Percentiles rank a stretch among this genome's conserved stretches.
Evolutionary conservation across 23 tunicate species (phyloP).

Genomic region (Trididemnum nubilum): DNA sequence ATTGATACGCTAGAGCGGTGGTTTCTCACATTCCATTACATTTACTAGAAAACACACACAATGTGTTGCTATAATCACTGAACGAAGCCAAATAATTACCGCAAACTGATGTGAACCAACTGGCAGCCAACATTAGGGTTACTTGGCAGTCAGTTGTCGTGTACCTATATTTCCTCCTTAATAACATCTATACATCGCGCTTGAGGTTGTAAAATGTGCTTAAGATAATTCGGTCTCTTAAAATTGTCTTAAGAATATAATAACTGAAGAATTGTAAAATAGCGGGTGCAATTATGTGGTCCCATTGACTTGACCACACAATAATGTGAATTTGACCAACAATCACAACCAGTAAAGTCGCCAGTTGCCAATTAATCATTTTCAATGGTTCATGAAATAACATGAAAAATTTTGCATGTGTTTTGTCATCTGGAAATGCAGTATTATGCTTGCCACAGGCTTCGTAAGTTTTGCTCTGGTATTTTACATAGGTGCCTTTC

Average conservation of each 20-base stretch:
- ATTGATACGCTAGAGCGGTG: no score
- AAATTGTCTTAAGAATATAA: conserved; percentile 55
- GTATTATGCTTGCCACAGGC: conserved; percentile 62
- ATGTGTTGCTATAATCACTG: no score
- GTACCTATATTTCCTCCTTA: no score
- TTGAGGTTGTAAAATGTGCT: conserved; percentile 12
- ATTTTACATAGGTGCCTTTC: conserved; percentile 20
- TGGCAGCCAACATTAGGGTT: no score
- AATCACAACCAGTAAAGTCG: conserved; percentile 35
- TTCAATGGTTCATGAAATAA: conserved; percentile 57
- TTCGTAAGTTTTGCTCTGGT: conserved; percentile 34
- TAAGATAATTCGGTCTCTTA: conserved; percentile 68
- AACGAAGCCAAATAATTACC: no score
- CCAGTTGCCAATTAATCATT: conserved; percentile 51
- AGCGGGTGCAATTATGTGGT: conserved; percentile 67
- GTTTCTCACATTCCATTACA: no score
- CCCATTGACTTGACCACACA: conserved; percentile 66
- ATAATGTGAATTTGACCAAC: conserved; percentile 66
- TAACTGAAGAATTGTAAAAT: conserved; percentile 88
- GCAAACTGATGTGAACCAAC: no score
- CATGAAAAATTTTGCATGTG: conserved; percentile 49
- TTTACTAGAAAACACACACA: no score
- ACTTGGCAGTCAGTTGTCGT: no score
- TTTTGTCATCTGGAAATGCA: conserved; percentile 55
- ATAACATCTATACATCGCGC: no score